These are phyloP conservation scores for Himalopsyche japonica DNA, from an alignment of 2,888 invertebrate species.

Conservation along the genomic window DNA sequence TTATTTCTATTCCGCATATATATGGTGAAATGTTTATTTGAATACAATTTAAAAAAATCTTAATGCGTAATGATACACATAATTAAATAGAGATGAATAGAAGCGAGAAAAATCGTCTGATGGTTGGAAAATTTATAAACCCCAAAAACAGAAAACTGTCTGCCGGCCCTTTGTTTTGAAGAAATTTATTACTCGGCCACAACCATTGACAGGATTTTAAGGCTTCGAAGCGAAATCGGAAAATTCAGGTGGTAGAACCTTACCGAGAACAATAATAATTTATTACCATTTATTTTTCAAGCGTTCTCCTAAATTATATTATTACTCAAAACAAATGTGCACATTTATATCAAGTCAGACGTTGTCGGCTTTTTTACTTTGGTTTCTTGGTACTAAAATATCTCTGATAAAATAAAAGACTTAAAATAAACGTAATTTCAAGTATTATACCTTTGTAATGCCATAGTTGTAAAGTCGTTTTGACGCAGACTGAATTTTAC, in stretches of 20 bases:
- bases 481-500: too few relatives aligned
- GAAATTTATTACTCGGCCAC: neutral
- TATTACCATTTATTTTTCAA: neutral
- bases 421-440: too few relatives aligned
- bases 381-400: neutral
- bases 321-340: neutral
- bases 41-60: neutral
- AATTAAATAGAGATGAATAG: neutral
- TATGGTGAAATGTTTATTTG: too few relatives aligned
- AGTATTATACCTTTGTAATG: too few relatives aligned
- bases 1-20: too few relatives aligned
- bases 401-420: too few relatives aligned
- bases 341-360: neutral
- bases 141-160: neutral
- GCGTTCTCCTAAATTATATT: neutral
- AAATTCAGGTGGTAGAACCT: neutral
- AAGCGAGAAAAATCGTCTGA: neutral
- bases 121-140: neutral
- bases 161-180: neutral
- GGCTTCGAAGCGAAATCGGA: neutral
- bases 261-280: neutral
- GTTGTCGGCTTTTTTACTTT: neutral
- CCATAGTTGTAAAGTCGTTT: too few relatives aligned
- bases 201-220: neutral
- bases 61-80: neutral